Percentiles rank a stretch among this genome's conserved stretches.
These are phyloP conservation scores for Arctia plantaginis DNA, from an alignment of 2,888 invertebrate species.

Conservation along the genomic window DNA sequence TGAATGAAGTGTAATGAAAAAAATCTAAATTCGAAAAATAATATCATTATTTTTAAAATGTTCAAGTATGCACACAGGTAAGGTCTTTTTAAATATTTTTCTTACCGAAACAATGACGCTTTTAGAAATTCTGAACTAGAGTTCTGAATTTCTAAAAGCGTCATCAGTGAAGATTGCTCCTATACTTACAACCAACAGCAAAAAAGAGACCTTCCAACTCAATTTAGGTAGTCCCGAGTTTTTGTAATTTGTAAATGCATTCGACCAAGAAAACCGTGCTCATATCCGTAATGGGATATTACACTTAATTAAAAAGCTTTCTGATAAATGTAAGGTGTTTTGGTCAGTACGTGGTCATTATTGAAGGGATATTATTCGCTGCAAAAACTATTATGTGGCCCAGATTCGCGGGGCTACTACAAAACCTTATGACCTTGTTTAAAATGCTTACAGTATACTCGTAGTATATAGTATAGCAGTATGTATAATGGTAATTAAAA, in stretches of 20 bases:
- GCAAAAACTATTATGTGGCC: background rate
- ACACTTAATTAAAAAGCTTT: constrained; percentile 18
- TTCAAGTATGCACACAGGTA: background rate
- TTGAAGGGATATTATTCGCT: background rate
- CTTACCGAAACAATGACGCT: background rate
- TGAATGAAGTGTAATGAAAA: too few relatives aligned
- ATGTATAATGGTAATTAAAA: background rate
- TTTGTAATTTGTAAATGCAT: constrained; percentile 21
- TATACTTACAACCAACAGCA: background rate
- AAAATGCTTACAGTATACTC: background rate
- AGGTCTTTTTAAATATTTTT: background rate
- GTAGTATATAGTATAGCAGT: background rate
- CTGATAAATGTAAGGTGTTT: background rate
- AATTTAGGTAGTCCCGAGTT: background rate
- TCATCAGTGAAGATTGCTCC: background rate
- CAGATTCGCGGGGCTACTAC: background rate
- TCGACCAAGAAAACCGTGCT: constrained; percentile 1
- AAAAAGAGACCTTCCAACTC: constrained; percentile 2
- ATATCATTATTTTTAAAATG: background rate
- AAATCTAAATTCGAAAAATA: background rate
- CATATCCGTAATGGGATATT: constrained; percentile 11
- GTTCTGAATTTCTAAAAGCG: background rate
- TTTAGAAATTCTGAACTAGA: too few relatives aligned
- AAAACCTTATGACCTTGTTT: background rate
- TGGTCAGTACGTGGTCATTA: background rate